Percentiles rank a stretch among this genome's conserved stretches.
Evolutionary conservation across 2,113 vertebrate genomes (phyloP).

Genomic region (Lota lota): DNA sequence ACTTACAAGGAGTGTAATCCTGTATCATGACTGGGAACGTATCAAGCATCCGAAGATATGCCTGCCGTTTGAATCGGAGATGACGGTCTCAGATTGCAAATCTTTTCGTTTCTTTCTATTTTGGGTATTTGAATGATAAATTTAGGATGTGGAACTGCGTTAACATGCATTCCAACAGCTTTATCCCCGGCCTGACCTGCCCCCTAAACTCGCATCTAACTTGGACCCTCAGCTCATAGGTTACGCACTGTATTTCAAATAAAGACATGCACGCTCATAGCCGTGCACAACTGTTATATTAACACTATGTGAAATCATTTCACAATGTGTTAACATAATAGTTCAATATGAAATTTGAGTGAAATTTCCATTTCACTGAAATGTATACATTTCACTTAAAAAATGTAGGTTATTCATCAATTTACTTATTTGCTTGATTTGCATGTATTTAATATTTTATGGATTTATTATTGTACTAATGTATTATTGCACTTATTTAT

Average conservation of each 20-base stretch:
- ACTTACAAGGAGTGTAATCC: slow-evolving; percentile 16
- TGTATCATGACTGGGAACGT: slow-evolving; percentile 33
- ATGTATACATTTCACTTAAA: no score
- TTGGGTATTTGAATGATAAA: slow-evolving; percentile 53
- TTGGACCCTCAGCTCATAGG: slow-evolving; percentile 45
- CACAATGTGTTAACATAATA: no score
- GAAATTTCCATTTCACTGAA: no score
- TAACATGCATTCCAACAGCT: slow-evolving; percentile 51
- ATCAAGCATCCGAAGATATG: slow-evolving; percentile 41
- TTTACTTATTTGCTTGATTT: no score
- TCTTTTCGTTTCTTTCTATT: slow-evolving; percentile 43
- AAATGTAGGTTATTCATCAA: no score
- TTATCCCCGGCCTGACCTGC: slow-evolving; percentile 31
- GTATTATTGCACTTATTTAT: no score
- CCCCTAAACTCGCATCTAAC: slow-evolving; percentile 11
- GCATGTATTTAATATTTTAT: no score
- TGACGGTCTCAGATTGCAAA: slow-evolving; percentile 52
- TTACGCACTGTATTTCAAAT: slow-evolving; percentile 43
- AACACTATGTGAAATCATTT: no score
- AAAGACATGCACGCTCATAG: slow-evolving; percentile 3
- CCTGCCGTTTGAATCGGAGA: slow-evolving; percentile 40
- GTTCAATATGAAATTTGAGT: no score
- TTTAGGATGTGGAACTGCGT: slow-evolving; percentile 50
- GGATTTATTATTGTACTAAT: no score
- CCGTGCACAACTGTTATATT: background rate